Base-by-base conservation (phyloP, 2,113 vertebrate genomes). In the Phaethon lepturus region DNA sequence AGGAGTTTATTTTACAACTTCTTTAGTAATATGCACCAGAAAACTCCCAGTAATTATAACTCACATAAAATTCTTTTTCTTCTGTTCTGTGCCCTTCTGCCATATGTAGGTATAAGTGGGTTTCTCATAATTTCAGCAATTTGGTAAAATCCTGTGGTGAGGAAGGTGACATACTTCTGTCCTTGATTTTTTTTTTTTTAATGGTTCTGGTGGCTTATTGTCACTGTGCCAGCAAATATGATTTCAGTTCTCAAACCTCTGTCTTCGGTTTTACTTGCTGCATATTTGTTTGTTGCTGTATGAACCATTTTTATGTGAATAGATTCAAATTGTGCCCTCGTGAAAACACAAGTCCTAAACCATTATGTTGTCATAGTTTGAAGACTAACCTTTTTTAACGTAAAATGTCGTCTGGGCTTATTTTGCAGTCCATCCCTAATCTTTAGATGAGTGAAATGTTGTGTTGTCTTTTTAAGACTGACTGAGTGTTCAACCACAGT, bases 1-100 rank as follows among this genome's bases (percentile, higher is more conserved):
- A 95, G 89, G 93, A 97, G 89, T 97, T 96, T 95, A 93, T 97
- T 95, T 96, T 96, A 83, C 47, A 66, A 71, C 77, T 87, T 69
- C 77, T 90, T 42, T 33, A 91, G 78, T 66, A 29, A 31, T 60
- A 52, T 88, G 78, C 88, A 77, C 66, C 72, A 78, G 58, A 82
- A 92, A 79, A 75, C 62, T 72, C 56, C 62, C 47, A 76, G 45
- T 95, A 90, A 88, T 93, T 90, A 35, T n/a, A 94, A 76, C 50
- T 79, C 23, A 2, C 40, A 45, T 58, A 44, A 44, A 85, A 49
- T 79, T 87, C 45, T 89, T 42, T 93, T 77, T 88, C 47, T 85
- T 78, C 80, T 82, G 22, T 68, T 84, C 60, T 64, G 3, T 63
- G 38, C 58, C 28, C 19, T 78, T 88, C 78, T 2, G 10, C 50